phyloP scores from a whole-genome alignment of 2,797 vertebrate genomes.

The Hozukius guyotensis region DNA sequence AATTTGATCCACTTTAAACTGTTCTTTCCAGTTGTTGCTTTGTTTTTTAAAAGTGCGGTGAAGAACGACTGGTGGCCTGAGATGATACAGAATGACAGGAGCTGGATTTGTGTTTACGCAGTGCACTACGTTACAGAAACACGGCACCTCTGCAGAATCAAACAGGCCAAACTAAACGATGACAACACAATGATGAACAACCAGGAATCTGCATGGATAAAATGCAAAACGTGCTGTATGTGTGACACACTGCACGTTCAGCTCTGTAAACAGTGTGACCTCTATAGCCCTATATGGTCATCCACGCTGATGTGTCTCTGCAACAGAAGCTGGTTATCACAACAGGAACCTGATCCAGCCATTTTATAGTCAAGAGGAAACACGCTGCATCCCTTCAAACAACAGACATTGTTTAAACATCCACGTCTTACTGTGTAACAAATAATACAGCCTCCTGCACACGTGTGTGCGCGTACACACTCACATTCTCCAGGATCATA shows the following conservation, averaged over 20 bases:
- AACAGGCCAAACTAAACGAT: not conserved
- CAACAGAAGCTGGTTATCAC: conserved; percentile 60
- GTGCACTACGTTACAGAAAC: not conserved
- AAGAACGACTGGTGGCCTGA: not conserved
- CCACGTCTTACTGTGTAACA: conserved; percentile 51
- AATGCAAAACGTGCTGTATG: not conserved
- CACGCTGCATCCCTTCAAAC: conserved; percentile 72
- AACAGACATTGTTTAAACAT: conserved; percentile 76
- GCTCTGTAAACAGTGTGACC: conserved; percentile 62
- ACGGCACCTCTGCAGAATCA: conserved; percentile 19
- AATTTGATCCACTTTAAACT: not conserved
- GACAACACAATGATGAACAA: conserved; percentile 21
- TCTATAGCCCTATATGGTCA: conserved; percentile 67
- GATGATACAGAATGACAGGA: conserved; percentile 13
- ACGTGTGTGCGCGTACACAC: not conserved
- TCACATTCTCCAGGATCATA: not conserved
- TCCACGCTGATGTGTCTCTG: conserved; percentile 43
- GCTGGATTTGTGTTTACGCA: conserved; percentile 38
- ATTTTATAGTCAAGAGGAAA: conserved; percentile 73
- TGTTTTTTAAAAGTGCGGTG: not conserved
- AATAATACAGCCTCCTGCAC: conserved; percentile 25
- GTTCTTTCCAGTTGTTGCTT: not conserved
- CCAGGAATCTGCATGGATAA: conserved; percentile 13
- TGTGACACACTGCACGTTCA: conserved; percentile 18
- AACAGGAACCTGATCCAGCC: conserved; percentile 72